phyloP scores from a whole-genome alignment of 2,113 vertebrate genomes.

The Tragulus kanchil region DNA sequence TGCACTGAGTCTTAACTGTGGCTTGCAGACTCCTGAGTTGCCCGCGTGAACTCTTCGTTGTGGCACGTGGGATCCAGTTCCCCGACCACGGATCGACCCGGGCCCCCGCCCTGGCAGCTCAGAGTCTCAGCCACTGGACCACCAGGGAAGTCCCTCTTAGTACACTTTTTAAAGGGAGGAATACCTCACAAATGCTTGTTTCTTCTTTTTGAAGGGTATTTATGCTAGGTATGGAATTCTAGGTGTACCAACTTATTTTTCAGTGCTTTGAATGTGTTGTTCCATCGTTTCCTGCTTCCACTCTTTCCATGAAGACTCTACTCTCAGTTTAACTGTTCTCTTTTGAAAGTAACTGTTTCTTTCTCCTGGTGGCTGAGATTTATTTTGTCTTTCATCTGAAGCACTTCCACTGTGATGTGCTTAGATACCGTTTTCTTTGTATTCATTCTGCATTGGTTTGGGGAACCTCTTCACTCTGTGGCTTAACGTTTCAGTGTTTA shows the following conservation, averaged over 20 bases:
- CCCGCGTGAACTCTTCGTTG: no score
- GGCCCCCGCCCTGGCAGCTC: no score
- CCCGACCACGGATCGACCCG: no score
- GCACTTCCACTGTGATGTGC: neutral
- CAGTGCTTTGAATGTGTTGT: conserved; percentile 14
- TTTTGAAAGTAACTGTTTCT: neutral
- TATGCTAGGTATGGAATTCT: neutral
- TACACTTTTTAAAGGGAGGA: neutral
- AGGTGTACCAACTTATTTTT: neutral
- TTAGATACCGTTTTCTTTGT: neutral
- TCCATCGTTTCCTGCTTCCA: neutral
- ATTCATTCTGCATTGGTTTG: conserved; percentile 7
- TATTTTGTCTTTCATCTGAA: conserved; percentile 29
- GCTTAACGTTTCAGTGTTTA: neutral
- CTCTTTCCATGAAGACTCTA: neutral
- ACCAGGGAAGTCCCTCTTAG: no score
- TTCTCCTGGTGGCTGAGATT: neutral
- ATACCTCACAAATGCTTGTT: conserved; percentile 21
- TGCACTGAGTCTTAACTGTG: no score
- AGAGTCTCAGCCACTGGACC: no score
- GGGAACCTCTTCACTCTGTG: neutral
- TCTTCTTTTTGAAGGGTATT: conserved; percentile 12
- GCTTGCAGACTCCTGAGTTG: no score
- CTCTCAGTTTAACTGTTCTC: conserved; percentile 13
- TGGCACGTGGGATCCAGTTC: no score